Percentiles rank a stretch among this genome's conserved stretches.
phyloP scores from a whole-genome alignment of 2,797 vertebrate genomes.

The Dromococcyx pavoninus region DNA sequence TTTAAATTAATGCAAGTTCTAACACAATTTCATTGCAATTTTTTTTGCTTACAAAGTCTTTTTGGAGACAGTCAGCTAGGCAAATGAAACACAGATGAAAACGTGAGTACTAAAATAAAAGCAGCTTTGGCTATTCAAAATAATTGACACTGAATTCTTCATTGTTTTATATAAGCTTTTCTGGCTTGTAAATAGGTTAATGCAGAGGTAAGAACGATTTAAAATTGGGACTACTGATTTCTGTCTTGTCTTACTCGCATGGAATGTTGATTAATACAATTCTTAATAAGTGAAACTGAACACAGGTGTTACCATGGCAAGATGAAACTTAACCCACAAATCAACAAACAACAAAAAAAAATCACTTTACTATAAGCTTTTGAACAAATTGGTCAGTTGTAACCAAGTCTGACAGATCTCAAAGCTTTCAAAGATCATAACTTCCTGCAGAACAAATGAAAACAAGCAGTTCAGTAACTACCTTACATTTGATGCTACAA shows the following conservation, averaged over 20 bases:
- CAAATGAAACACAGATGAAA: conserved; percentile 20
- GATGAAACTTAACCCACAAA: background rate
- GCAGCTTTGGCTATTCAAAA: background rate
- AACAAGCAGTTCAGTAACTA: background rate
- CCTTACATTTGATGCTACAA: background rate
- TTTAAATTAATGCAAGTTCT: background rate
- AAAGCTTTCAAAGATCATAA: background rate
- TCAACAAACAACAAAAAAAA: background rate
- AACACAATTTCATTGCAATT: background rate
- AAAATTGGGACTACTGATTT: background rate
- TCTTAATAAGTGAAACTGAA: background rate
- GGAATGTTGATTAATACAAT: background rate
- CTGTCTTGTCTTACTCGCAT: background rate
- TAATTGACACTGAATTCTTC: background rate
- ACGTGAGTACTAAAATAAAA: background rate
- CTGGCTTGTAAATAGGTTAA: background rate
- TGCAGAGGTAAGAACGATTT: background rate
- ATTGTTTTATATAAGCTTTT: background rate
- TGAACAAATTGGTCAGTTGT: background rate
- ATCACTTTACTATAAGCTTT: background rate
- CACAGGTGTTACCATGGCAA: background rate
- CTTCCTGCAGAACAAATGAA: background rate
- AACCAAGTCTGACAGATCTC: background rate
- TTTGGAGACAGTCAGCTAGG: background rate
- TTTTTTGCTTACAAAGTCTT: background rate